Evolutionary conservation across 2,113 vertebrate species (phyloP), one percentile per base, ranked within the genome.

Genomic region (Amblyornis subalaris): DNA sequence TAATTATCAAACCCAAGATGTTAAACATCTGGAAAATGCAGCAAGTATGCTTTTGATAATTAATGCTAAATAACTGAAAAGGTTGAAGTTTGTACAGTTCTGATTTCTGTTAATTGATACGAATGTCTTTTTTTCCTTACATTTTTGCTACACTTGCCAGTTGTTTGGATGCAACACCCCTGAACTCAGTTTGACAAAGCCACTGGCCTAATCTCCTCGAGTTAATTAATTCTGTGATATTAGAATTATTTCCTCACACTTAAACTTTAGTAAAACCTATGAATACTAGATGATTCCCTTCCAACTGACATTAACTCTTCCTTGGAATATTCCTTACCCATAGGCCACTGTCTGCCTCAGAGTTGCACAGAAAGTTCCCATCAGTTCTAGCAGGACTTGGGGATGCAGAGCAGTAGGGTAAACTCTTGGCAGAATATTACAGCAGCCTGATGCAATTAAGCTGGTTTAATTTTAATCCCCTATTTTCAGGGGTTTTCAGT

Each of bases 401-500:
- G 71, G 38, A 44, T 89, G 62, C 78, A 72, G 24, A 86, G 44
- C 2, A 4, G 54, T 18, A 54, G 45, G 36, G 64, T 18, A 18
- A n/a, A 65, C 42, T 91, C 72, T 7, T 47, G 51, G 75, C 71
- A 77, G 38, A 69, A 3, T 57, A 5, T 77, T 26, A 23, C 3
- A 2, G 85, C 74, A 94, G 50, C 55, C 88, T 72, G 64, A 66
- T 74, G 72, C 38, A 14, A 73, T 83, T 85, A 62, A 88, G 58
- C 28, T 85, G 73, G 40, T 83, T 91, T 89, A 44, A 53, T 88
- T 94, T 85, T 36, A 76, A 90, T 88, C 88, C 78, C 55, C 88
- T 74, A 55, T 96, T 95, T 95, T 96, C 82, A 71, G 88, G 89
- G 94, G 81, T 12, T 36, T 90, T 93, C 51, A 60, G 55, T 94